Conservation (phyloP, 1,140 invertebrate species). For the Diorhabda sublineata region DNA sequence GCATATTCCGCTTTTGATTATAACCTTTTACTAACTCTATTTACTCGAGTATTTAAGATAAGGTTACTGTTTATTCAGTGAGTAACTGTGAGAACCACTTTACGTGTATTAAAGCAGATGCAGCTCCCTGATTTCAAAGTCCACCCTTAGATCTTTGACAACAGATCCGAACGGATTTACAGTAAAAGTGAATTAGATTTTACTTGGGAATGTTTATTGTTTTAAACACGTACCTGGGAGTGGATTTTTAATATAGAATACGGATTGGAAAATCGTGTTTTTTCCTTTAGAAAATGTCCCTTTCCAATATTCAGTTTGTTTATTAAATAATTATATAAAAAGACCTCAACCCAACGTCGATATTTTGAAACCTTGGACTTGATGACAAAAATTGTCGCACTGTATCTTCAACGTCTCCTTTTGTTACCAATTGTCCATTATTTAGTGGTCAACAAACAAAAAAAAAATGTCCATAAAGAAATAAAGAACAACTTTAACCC, state of each 20-base stretch:
- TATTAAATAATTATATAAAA: no score
- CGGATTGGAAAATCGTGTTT: no score
- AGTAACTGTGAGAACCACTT: constrained; percentile 23
- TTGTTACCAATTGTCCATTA: no score
- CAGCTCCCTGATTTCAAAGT: constrained; percentile 10
- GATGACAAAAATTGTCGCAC: no score
- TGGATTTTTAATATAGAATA: not conserved
- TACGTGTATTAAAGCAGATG: constrained; percentile 6
- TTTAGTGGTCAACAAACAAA: no score
- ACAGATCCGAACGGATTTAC: constrained; percentile 9
- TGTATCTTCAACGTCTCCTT: no score
- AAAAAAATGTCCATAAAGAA: no score
- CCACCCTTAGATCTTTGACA: constrained; percentile 17
- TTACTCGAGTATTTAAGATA: constrained; percentile 21
- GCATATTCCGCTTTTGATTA: not conserved
- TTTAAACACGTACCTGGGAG: not conserved
- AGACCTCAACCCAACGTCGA: no score
- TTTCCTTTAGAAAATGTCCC: no score
- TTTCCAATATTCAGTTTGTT: no score
- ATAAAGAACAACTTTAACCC: no score
- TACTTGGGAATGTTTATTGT: constrained; percentile 4
- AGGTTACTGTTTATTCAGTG: constrained; percentile 26
- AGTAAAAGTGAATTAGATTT: constrained; percentile 20
- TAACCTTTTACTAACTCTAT: constrained; percentile 10
- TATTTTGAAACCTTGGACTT: no score